Conservation (phyloP, 2,113 vertebrate species). For the Orycteropus afer region DNA sequence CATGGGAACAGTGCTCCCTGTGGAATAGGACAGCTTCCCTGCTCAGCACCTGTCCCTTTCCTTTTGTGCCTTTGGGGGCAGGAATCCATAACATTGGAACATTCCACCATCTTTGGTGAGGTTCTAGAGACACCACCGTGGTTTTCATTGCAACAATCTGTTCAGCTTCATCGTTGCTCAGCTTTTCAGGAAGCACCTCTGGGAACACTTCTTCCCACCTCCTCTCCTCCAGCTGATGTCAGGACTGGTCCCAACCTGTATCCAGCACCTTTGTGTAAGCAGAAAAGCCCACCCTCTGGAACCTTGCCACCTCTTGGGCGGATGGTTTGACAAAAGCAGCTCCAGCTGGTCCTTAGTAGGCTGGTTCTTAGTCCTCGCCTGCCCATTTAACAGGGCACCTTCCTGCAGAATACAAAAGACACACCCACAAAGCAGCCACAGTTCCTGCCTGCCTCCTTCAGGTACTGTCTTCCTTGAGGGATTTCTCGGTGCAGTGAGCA, state of each 20-base stretch:
- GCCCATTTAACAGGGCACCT: not conserved
- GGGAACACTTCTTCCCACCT: not conserved
- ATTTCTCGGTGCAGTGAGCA: rapidly evolving
- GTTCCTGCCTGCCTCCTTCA: rapidly evolving
- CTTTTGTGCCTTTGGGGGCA: not conserved
- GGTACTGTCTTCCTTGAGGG: not conserved
- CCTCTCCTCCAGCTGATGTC: not conserved
- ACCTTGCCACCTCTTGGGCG: not conserved
- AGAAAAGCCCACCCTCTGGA: rapidly evolving
- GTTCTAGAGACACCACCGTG: not conserved
- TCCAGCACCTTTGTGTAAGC: not conserved
- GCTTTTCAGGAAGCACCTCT: not conserved
- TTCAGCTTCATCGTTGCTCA: not conserved
- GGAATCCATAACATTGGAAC: not conserved
- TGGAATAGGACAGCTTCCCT: too few relatives aligned
- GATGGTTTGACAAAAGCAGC: not conserved
- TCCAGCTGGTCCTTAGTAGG: rapidly evolving
- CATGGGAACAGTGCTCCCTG: not conserved
- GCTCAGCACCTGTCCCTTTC: not conserved
- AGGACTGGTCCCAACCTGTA: rapidly evolving
- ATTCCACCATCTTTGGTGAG: not conserved
- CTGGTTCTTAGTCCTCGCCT: not conserved
- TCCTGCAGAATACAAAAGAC: too few relatives aligned
- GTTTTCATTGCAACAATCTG: not conserved
- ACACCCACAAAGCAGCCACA: not conserved